phyloP scores from a whole-genome alignment of 2,888 invertebrate genomes.

The Drosophila subquinaria region DNA sequence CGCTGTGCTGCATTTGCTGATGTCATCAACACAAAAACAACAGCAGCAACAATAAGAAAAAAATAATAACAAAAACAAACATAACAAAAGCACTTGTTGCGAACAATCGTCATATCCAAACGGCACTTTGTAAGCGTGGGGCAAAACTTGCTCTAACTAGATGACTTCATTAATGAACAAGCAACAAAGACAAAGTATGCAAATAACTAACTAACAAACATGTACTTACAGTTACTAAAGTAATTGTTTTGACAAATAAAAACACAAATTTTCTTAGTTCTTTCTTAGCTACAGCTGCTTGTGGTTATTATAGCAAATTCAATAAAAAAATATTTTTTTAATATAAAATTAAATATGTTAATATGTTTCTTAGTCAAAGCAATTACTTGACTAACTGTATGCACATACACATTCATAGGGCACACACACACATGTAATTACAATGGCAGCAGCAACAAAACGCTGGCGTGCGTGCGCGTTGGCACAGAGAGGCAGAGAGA shows the following conservation, averaged over 20 bases:
- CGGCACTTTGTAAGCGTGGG: slow-evolving; percentile 40
- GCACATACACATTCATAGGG: neutral
- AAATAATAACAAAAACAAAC: slow-evolving; percentile 15
- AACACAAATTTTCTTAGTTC: neutral
- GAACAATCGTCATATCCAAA: slow-evolving; percentile 36
- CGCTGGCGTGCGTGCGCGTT: slow-evolving; percentile 36
- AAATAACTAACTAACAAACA: slow-evolving; percentile 43
- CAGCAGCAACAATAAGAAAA: slow-evolving; percentile 26
- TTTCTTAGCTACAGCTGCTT: neutral
- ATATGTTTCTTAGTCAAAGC: neutral
- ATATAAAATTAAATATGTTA: neutral
- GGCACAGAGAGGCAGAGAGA: neutral
- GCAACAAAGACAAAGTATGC: slow-evolving; percentile 43
- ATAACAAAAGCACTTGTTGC: slow-evolving; percentile 42
- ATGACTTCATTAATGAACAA: slow-evolving; percentile 74
- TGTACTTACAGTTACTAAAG: neutral
- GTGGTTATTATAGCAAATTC: too few species aligned
- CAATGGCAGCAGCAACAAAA: slow-evolving; percentile 33
- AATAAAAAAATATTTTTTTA: too few species aligned
- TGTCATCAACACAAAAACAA: slow-evolving; percentile 41
- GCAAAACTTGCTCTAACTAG: slow-evolving; percentile 66
- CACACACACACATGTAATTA: slow-evolving; percentile 20
- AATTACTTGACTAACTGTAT: neutral
- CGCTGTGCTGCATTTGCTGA: slow-evolving; percentile 31
- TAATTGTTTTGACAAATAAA: neutral